Evolutionary conservation across 2,888 invertebrate species (phyloP), one percentile per base, ranked within the genome.

Genomic region (Ormyrus thymus): DNA sequence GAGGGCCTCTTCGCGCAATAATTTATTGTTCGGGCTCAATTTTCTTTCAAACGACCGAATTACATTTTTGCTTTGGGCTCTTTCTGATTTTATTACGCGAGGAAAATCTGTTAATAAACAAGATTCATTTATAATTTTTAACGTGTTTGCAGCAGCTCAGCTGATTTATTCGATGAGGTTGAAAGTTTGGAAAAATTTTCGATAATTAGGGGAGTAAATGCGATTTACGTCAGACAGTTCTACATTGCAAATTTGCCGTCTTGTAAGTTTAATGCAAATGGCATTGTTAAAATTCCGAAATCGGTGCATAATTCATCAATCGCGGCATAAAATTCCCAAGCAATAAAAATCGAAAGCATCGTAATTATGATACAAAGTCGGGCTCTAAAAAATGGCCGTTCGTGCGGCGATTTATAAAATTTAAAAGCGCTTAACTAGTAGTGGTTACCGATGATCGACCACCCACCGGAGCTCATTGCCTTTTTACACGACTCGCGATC

Each of bases 401-500:
- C 53, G 65, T 64, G 64, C 70, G 7, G 69, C 10, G 64, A 64
- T 56, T 51, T 3, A 66, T 53, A 53, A 61, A 77, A 77, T 15
- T 68, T 65, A 9, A 45, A 59, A 59, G 29, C 71, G 51, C 43
- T 61, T 68, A 76, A 69, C 73, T 51, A 73, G 15, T 56, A 72
- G 59, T 62, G 70, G 73, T 29, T 68, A 69, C 46, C 68, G 59
- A 73, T 69, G 79, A 76, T 69, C 73, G 81, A 81, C 79, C 81
- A 81, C 81, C 81, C 79, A 79, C 76, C 69, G 78, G 76, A 76
- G 82, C 80, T 83, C 78, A 78, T 83, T 82, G 80, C 80, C 82
- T 83, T 83, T 84, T 83, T 81, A 82, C 80, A 81, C 13, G 72
- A 45, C 68, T 10, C 46, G 45, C 7, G 51, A 46, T 72, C 56